Evolutionary conservation across 2,888 invertebrate genomes (phyloP).

Genomic region (Agrochola circellaris): DNA sequence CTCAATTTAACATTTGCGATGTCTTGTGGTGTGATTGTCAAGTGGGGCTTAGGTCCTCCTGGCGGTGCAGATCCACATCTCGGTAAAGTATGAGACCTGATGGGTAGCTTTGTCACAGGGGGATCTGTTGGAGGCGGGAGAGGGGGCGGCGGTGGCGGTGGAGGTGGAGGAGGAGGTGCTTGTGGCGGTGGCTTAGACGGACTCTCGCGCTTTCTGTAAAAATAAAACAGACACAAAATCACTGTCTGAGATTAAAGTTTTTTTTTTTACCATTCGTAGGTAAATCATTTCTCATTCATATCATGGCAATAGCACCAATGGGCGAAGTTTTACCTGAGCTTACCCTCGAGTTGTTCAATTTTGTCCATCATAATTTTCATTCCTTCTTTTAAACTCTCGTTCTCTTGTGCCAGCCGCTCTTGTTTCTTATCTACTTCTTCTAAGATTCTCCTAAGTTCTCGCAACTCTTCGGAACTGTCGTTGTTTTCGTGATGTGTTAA

Average conservation of each 20-base stretch:
- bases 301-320: conserved; percentile 25
- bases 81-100: conserved; percentile 82
- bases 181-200: conserved; percentile 54
- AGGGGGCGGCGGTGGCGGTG: conserved; percentile 79
- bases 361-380: conserved; percentile 80
- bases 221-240: neutral
- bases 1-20: conserved; percentile 87
- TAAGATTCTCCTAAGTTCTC: conserved; percentile 74
- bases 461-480: conserved; percentile 72
- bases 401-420: conserved; percentile 77
- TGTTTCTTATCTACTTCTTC: conserved; percentile 80
- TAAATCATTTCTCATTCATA: neutral
- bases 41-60: conserved; percentile 78
- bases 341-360: conserved; percentile 83
- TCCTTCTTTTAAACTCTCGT: conserved; percentile 77
- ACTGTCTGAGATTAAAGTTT: neutral
- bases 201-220: conserved; percentile 68
- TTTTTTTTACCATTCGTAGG: too few relatives aligned
- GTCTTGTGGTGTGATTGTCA: conserved; percentile 87
- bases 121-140: conserved; percentile 70
- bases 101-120: conserved; percentile 68
- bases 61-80: conserved; percentile 86
- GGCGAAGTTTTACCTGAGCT: conserved; percentile 80
- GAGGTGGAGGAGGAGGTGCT: conserved; percentile 76
- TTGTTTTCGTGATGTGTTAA: conserved; percentile 64